These are phyloP conservation scores for Chaetorhynchus papuensis DNA, from an alignment of 2,113 vertebrate species.

Conservation along the genomic window DNA sequence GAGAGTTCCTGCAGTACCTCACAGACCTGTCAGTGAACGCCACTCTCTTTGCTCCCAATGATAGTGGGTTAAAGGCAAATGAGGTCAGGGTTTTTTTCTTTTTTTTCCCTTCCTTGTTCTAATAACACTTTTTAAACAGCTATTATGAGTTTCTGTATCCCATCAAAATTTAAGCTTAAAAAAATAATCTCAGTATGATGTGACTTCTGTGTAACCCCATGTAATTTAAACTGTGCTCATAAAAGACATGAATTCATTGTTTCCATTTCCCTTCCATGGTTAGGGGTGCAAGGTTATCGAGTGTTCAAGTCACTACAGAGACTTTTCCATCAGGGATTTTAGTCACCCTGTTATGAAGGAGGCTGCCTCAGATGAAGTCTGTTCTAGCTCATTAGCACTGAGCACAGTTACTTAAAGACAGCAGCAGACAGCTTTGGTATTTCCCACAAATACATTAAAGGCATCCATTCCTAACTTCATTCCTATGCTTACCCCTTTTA, in stretches of 20 bases:
- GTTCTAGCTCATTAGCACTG: background rate
- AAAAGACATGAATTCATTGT: background rate
- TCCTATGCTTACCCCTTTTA: background rate
- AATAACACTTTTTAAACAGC: background rate
- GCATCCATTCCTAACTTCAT: background rate
- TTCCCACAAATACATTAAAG: background rate
- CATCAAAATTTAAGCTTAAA: background rate
- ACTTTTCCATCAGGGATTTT: background rate
- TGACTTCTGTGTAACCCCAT: background rate
- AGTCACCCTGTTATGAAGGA: background rate
- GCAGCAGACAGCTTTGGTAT: background rate
- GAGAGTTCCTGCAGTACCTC: conserved; percentile 76
- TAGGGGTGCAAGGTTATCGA: background rate
- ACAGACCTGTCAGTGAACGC: conserved; percentile 70
- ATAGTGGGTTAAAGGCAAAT: conserved; percentile 77
- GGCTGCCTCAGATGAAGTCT: background rate
- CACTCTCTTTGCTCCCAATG: conserved; percentile 87
- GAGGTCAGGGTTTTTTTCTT: conserved; percentile 67
- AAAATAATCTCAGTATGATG: background rate
- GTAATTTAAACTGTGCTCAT: background rate
- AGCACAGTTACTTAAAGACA: background rate
- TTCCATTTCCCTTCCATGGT: background rate
- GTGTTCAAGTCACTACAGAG: background rate
- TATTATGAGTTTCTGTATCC: background rate
- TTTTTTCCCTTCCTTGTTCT: background rate